Percentiles rank a stretch among this genome's conserved stretches.
Conservation (phyloP, 2,888 invertebrate species). For the Argyra leucocephala region DNA sequence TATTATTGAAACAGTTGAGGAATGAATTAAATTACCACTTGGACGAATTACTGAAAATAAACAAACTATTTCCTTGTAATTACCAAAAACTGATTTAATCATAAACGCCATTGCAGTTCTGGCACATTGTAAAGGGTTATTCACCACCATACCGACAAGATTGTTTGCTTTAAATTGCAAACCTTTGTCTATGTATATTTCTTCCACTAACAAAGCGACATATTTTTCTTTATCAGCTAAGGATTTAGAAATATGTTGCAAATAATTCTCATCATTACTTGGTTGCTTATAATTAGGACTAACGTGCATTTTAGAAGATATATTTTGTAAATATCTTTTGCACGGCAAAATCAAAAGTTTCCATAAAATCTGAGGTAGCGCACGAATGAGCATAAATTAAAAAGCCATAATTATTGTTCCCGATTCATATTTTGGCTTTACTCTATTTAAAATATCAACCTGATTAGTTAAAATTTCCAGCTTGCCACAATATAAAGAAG, state of each 20-base stretch:
- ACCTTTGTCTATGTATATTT: slow-evolving; percentile 5
- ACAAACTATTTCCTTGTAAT: background rate
- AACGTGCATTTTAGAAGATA: background rate
- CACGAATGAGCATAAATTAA: background rate
- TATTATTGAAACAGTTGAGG: background rate
- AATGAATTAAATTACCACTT: too few relatives aligned
- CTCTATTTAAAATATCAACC: too few relatives aligned
- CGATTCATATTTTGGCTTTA: too few relatives aligned
- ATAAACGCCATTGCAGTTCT: background rate
- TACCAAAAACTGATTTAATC: background rate
- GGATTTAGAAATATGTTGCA: background rate
- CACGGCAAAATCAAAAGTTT: background rate
- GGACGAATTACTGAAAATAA: background rate
- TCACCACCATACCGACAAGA: background rate
- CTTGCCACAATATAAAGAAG: too few relatives aligned
- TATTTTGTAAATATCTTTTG: background rate
- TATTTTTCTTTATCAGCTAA: background rate
- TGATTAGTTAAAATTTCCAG: too few relatives aligned
- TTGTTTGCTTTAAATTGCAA: background rate
- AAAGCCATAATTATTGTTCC: too few relatives aligned
- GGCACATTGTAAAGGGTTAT: background rate
- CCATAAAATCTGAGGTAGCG: background rate
- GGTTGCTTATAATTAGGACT: background rate
- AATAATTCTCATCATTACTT: slow-evolving; percentile 1
- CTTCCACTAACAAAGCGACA: background rate